These are phyloP conservation scores for Congeria kusceri DNA, from an alignment of 2,888 invertebrate species.

Conservation along the genomic window DNA sequence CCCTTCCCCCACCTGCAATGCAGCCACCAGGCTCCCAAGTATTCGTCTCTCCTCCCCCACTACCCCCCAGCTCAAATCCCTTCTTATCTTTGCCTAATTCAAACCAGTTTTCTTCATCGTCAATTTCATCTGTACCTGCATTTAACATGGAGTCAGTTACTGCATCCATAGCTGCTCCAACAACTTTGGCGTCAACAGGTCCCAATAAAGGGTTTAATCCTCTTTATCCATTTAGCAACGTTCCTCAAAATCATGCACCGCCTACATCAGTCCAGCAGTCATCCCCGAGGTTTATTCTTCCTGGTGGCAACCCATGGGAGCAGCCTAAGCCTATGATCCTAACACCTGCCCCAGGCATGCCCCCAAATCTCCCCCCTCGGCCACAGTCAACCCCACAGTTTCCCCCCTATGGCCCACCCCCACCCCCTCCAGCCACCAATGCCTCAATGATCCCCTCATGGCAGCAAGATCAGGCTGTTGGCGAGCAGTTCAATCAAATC, in stretches of 20 bases:
- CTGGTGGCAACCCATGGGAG: conserved; percentile 25
- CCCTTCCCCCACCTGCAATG: conserved; percentile 36
- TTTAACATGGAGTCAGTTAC: conserved; percentile 26
- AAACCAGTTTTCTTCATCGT: conserved; percentile 21
- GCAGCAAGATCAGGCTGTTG: conserved; percentile 32
- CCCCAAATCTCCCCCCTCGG: conserved; percentile 12
- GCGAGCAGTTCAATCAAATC: conserved; percentile 25
- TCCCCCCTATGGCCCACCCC: conserved; percentile 21
- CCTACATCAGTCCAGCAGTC: conserved; percentile 1
- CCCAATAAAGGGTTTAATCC: background rate
- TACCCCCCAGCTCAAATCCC: conserved; percentile 32
- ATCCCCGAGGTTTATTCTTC: background rate
- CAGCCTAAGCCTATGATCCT: conserved; percentile 9
- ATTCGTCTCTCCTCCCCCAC: conserved; percentile 39
- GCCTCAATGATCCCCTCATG: conserved; percentile 13
- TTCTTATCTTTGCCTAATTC: conserved; percentile 25
- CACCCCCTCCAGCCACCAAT: conserved; percentile 27
- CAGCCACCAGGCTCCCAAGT: conserved; percentile 39
- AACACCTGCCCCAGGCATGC: conserved; percentile 11
- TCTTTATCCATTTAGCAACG: conserved; percentile 10
- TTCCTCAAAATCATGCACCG: conserved; percentile 3
- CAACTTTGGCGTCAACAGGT: conserved; percentile 29
- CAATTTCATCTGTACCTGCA: conserved; percentile 15
- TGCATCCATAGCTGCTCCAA: conserved; percentile 18
- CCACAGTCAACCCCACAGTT: background rate